These are phyloP conservation scores for Oligia strigilis DNA, from an alignment of 2,888 invertebrate species.

Conservation along the genomic window DNA sequence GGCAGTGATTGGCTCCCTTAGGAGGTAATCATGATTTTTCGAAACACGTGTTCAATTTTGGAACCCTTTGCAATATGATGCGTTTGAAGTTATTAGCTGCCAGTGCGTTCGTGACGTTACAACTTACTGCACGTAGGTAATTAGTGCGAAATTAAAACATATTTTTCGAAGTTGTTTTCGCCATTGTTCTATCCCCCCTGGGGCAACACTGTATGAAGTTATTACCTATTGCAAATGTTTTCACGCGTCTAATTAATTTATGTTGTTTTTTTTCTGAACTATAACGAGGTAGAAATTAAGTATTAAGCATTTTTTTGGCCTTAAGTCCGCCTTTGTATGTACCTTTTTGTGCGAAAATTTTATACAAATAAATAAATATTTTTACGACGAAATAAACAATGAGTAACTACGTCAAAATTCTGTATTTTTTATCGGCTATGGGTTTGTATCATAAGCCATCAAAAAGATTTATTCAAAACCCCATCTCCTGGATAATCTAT, in stretches of 20 bases:
- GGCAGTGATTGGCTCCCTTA: conserved; percentile 89
- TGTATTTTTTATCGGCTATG: too few species aligned
- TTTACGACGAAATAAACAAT: background rate
- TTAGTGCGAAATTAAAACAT: conserved; percentile 68
- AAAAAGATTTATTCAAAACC: conserved; percentile 3
- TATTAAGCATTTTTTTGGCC: too few species aligned
- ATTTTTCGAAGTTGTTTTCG: conserved; percentile 58
- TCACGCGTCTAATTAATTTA: conserved; percentile 32
- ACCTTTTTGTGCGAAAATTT: too few species aligned
- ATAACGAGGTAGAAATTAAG: background rate
- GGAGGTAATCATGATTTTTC: conserved; percentile 89
- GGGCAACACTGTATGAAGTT: conserved; percentile 19
- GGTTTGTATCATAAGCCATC: background rate
- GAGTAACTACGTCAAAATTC: background rate
- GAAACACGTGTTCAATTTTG: conserved; percentile 89
- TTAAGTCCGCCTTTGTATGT: too few species aligned
- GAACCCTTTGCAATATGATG: conserved; percentile 85
- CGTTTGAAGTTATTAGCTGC: conserved; percentile 74
- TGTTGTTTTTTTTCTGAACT: background rate
- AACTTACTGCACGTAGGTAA: conserved; percentile 62
- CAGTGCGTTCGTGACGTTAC: conserved; percentile 63
- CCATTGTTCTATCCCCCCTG: conserved; percentile 41
- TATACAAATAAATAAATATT: background rate
- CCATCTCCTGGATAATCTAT: conserved; percentile 10
- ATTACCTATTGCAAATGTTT: conserved; percentile 37